A percentile compares a stretch with the other conserved stretches of the same genome.
These are phyloP conservation scores for Panthera leo DNA, from an alignment of 2,113 vertebrate species.

Conservation along the genomic window DNA sequence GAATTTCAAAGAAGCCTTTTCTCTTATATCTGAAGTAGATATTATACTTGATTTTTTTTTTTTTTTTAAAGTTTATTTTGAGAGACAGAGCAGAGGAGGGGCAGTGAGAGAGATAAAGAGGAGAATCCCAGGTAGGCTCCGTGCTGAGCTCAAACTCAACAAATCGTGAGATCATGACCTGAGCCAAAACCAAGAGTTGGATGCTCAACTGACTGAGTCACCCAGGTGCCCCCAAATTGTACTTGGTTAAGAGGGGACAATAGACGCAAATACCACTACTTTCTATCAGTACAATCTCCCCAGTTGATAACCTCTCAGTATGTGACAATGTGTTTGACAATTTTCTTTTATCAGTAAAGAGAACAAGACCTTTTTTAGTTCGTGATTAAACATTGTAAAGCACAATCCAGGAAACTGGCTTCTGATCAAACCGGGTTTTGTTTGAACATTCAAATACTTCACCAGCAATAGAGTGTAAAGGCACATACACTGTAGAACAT, in stretches of 20 bases:
- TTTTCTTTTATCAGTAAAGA: conserved; percentile 18
- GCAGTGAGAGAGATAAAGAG: too few relatives aligned
- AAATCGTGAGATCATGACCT: too few relatives aligned
- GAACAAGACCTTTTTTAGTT: not conserved
- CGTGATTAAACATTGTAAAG: not conserved
- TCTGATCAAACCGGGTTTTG: not conserved
- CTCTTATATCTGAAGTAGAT: conserved; percentile 17
- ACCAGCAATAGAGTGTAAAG: not conserved
- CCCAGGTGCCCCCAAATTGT: not conserved
- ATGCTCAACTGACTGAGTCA: too few relatives aligned
- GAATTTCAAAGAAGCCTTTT: conserved; percentile 37
- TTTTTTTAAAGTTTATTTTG: too few relatives aligned
- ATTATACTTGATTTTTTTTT: not conserved
- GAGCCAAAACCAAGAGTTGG: too few relatives aligned
- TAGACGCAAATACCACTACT: not conserved
- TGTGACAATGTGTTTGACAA: not conserved
- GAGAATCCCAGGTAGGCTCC: too few relatives aligned
- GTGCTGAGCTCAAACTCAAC: too few relatives aligned
- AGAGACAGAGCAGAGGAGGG: too few relatives aligned
- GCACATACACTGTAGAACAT: not conserved
- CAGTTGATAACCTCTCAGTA: not conserved
- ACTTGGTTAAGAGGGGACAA: not conserved
- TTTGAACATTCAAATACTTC: not conserved
- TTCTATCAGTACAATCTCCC: not conserved
- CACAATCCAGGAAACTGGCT: not conserved